Evolutionary conservation across 37 sponge, comb jelly and placozoan species (phyloP).

Genomic region (Theonella swinhoei): DNA sequence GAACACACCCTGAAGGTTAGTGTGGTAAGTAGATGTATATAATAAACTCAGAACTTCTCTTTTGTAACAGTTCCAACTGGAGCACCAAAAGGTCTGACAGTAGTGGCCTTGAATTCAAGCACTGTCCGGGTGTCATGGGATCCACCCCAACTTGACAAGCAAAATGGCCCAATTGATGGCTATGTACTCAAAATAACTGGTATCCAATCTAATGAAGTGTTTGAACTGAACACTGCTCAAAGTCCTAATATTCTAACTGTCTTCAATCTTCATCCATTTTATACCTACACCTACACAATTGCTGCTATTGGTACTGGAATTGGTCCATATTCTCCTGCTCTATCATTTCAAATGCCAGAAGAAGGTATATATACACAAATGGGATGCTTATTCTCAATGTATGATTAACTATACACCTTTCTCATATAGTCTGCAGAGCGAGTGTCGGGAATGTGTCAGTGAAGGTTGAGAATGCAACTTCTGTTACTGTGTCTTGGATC

Average conservation of each 20-base stretch:
- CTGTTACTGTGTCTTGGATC: constrained; percentile 12
- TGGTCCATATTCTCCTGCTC: constrained; percentile 5
- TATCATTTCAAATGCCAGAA: not conserved
- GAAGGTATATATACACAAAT: not conserved
- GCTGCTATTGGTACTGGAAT: constrained; percentile 5
- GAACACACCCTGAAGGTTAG: constrained; percentile 8
- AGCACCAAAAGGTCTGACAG: not conserved
- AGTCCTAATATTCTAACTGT: not conserved
- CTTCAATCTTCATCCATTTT: constrained; percentile 1
- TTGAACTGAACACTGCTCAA: not conserved
- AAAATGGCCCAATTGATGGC: not conserved
- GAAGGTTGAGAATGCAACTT: not conserved
- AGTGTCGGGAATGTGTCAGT: too few species aligned
- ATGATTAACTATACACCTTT: too few species aligned
- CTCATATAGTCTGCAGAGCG: not conserved
- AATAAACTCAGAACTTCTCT: too few species aligned
- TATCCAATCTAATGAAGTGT: not conserved
- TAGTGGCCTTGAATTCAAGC: not conserved
- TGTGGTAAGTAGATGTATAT: not conserved
- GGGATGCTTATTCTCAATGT: too few species aligned
- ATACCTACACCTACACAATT: not conserved
- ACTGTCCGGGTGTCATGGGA: not conserved
- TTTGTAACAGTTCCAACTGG: not conserved
- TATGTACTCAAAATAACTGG: not conserved
- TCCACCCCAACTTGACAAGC: not conserved